Evolutionary conservation across 2,888 invertebrate species (phyloP), one percentile per base, ranked within the genome.

Genomic region (Lucinisca nassula): DNA sequence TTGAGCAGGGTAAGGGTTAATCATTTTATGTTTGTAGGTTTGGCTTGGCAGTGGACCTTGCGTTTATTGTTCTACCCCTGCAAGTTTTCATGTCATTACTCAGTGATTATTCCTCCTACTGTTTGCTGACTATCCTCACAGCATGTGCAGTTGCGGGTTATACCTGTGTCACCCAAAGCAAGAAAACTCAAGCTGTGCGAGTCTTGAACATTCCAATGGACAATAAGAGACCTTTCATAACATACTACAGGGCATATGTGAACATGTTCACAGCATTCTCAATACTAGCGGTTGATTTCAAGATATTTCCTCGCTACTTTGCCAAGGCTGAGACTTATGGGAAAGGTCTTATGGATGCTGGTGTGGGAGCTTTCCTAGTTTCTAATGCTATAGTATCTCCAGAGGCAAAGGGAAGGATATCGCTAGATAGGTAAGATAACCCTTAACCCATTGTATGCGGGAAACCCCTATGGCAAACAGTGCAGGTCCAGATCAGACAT

Each of bases 211-310:
- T 85, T 40, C 82, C 88, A 8, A 90, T 93, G 85, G 85, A 84
- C 21, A 85, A 85, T 2, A 88, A 89, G 75, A 90, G 93, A 81
- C 85, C 92, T 0, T 95, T 95, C 77, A 91, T 96, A 14, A 93
- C 94, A 6, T 89, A 94, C 75, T 94, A 91, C 40, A 93, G 96
- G 80, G 94, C 95, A 1, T 91, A 91, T 79, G 92, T 94, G 6
- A 93, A 94, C 76, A 58, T 95, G 10, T 91, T 91, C n/a, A 95
- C 96, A 67, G 95, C 95, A 17, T 89, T 98, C 80, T 98, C 98
- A 90, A 99, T 99, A 92, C 96, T 99, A 84, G 99, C 98, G 0
- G 99, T 99, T 0, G 99, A 99, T 96, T 99, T 99, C 95, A 97
- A 97, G 73, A 97, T 98, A 77, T 99, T 99, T 95, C 99, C 99